These are phyloP conservation scores for Sander lucioperca DNA, from an alignment of 2,113 vertebrate species.

Conservation along the genomic window DNA sequence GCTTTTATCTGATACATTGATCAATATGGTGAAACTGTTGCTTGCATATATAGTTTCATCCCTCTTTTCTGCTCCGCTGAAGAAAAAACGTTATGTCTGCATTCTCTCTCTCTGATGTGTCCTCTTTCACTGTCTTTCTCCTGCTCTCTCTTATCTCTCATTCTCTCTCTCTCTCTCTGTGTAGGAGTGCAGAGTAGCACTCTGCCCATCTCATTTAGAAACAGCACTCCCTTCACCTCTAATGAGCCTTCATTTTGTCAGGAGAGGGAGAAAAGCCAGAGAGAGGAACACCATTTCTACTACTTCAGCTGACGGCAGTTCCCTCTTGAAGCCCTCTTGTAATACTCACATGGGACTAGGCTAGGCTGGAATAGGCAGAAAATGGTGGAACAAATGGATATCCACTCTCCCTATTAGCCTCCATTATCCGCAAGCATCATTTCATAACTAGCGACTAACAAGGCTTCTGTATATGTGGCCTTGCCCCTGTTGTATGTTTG, in stretches of 20 bases:
- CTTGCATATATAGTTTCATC: neutral
- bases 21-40: neutral
- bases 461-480: conserved; percentile 49
- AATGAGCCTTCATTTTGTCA: conserved; percentile 83
- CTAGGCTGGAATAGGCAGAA: conserved; percentile 55
- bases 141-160: conserved; percentile 34
- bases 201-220: conserved; percentile 75
- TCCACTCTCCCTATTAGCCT: conserved; percentile 67
- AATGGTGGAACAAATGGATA: conserved; percentile 75
- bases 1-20: neutral
- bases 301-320: conserved; percentile 71
- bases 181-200: conserved; percentile 75
- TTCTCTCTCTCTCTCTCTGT: conserved; percentile 36
- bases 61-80: conserved; percentile 21
- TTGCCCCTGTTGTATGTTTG: conserved; percentile 34
- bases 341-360: conserved; percentile 63
- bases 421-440: conserved; percentile 69
- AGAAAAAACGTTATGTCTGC: conserved; percentile 16
- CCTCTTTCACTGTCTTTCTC: conserved; percentile 20
- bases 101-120: conserved; percentile 19
- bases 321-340: conserved; percentile 67
- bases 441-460: conserved; percentile 69
- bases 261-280: conserved; percentile 62
- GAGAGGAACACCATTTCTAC: conserved; percentile 67
- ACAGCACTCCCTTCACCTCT: conserved; percentile 77